These are phyloP conservation scores for Baccha elongata DNA, from an alignment of 2,888 invertebrate genomes.

Conservation along the genomic window DNA sequence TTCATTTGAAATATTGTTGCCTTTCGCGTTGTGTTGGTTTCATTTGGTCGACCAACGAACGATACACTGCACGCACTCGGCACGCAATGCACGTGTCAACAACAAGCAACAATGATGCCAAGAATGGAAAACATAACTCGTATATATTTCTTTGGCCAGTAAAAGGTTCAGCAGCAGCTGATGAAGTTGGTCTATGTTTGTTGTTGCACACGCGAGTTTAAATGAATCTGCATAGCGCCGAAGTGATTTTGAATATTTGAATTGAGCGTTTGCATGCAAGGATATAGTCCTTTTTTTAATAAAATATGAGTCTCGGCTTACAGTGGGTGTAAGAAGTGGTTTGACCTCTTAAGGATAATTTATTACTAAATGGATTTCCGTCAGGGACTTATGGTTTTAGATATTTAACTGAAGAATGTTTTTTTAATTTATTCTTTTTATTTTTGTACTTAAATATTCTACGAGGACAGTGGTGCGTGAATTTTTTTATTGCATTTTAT, in stretches of 20 bases:
- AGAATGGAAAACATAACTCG: slow-evolving; percentile 35
- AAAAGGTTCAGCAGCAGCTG: slow-evolving; percentile 13
- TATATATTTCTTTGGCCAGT: slow-evolving; percentile 12
- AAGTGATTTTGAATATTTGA: slow-evolving; percentile 58
- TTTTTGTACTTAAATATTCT: too few species aligned
- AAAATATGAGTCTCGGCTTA: slow-evolving; percentile 8
- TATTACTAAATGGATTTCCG: slow-evolving; percentile 53
- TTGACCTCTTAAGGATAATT: slow-evolving; percentile 36
- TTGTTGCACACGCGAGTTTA: slow-evolving; percentile 48
- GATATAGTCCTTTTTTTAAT: slow-evolving; percentile 8
- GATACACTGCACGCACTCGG: slow-evolving; percentile 47
- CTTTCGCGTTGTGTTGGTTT: slow-evolving; percentile 6
- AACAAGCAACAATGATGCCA: slow-evolving; percentile 72
- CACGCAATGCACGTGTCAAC: slow-evolving; percentile 52
- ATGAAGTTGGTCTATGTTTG: not conserved
- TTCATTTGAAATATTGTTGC: slow-evolving; percentile 32
- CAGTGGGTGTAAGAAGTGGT: slow-evolving; percentile 38
- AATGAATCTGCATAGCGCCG: slow-evolving; percentile 66
- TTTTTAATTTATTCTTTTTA: too few species aligned
- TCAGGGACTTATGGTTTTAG: slow-evolving; percentile 22
- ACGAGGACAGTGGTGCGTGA: too few species aligned
- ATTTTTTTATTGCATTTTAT: too few species aligned
- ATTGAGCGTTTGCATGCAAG: slow-evolving; percentile 57
- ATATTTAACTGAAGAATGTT: slow-evolving; percentile 24
- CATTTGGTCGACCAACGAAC: slow-evolving; percentile 14